Conservation (phyloP, 2,797 vertebrate species). For the Discoglossus pictus region DNA sequence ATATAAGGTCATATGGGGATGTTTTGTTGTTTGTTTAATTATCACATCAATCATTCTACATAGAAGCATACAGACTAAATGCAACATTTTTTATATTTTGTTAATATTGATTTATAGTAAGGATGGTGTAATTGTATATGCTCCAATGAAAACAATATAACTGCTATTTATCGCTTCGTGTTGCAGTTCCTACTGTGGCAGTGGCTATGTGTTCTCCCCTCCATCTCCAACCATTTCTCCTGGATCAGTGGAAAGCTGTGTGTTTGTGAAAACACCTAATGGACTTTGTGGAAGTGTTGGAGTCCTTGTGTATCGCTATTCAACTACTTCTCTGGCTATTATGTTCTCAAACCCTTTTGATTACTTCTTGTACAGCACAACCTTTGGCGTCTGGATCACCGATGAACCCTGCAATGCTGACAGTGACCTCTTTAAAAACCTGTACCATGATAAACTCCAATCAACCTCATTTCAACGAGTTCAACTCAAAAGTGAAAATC, state of each 20-base stretch:
- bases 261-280: conserved; percentile 62
- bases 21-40: too few relatives aligned
- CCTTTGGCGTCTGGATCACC: conserved; percentile 66
- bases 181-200: conserved; percentile 30
- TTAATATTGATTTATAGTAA: too few relatives aligned
- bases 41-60: too few relatives aligned
- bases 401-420: conserved; percentile 26
- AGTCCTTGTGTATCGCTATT: conserved; percentile 69
- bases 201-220: conserved; percentile 65
- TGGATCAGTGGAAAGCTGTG: conserved; percentile 64
- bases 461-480: background rate
- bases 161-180: too few relatives aligned
- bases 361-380: conserved; percentile 71
- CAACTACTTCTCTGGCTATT: conserved; percentile 44
- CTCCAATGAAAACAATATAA: too few relatives aligned
- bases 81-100: too few relatives aligned
- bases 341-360: conserved; percentile 60
- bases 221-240: conserved; percentile 69
- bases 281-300: conserved; percentile 61
- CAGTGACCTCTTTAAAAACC: background rate
- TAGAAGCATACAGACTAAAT: too few relatives aligned
- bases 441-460: background rate
- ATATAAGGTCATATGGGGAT: too few relatives aligned
- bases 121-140: too few relatives aligned
- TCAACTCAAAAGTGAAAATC: rapidly evolving